Percentiles rank a stretch among this genome's conserved stretches.
Conservation (phyloP, 2,797 vertebrate genomes). For the Microcaecilia unicolor region DNA sequence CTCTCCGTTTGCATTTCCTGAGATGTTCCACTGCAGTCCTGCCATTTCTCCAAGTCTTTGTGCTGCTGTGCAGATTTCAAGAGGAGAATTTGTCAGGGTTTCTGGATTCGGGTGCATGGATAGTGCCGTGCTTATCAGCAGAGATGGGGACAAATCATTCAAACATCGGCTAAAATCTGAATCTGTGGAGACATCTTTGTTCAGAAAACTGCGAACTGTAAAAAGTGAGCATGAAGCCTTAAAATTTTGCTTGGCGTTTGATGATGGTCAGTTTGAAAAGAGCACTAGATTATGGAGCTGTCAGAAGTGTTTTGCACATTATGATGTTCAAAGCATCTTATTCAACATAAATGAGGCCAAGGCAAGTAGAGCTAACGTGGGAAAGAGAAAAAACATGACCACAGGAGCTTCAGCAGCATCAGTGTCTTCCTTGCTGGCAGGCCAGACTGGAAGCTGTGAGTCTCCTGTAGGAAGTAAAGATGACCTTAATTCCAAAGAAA, state of each 20-base stretch:
- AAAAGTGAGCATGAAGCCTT: conserved; percentile 83
- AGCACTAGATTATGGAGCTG: conserved; percentile 70
- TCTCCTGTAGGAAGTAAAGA: conserved; percentile 86
- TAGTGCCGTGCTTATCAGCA: conserved; percentile 62
- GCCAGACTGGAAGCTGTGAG: conserved; percentile 61
- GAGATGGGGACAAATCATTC: conserved; percentile 79
- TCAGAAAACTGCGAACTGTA: conserved; percentile 79
- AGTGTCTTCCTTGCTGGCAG: conserved; percentile 50
- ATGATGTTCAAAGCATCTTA: conserved; percentile 91
- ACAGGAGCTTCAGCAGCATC: conserved; percentile 91
- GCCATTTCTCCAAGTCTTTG: conserved; percentile 83
- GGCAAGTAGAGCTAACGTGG: conserved; percentile 69
- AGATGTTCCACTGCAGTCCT: conserved; percentile 74
- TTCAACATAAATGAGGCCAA: conserved; percentile 92
- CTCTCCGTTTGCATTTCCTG: conserved; percentile 70
- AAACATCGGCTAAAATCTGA: conserved; percentile 81
- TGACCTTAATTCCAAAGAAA: conserved; percentile 89
- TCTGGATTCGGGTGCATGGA: conserved; percentile 82
- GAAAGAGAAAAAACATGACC: conserved; percentile 88
- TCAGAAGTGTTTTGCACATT: conserved; percentile 92
- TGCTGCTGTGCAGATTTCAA: conserved; percentile 82
- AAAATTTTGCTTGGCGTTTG: conserved; percentile 68
- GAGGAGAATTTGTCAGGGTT: conserved; percentile 83
- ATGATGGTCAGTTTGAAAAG: conserved; percentile 57
- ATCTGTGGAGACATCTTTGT: conserved; percentile 78